These are phyloP conservation scores for Malurus melanocephalus DNA, from an alignment of 2,113 vertebrate genomes.

Conservation along the genomic window DNA sequence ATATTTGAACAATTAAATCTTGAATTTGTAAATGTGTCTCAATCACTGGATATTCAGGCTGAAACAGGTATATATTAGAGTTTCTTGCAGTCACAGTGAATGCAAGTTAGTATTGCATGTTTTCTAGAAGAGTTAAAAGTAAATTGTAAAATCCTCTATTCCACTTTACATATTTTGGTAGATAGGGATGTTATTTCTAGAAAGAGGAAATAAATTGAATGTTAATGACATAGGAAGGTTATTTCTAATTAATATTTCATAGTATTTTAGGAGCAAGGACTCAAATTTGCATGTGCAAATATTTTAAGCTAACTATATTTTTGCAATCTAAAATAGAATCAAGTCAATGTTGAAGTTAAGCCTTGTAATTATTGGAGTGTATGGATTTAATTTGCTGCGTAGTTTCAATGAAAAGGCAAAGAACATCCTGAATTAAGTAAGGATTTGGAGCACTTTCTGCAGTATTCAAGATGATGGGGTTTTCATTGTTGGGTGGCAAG, in stretches of 20 bases:
- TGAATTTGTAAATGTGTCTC: slow-evolving; percentile 71
- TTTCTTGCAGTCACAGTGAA: not conserved
- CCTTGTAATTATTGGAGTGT: not conserved
- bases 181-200: not conserved
- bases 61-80: slow-evolving; percentile 78
- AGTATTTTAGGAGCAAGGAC: not conserved
- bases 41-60: slow-evolving; percentile 69
- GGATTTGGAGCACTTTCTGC: not conserved
- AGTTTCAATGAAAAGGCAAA: not conserved
- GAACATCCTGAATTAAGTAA: not conserved
- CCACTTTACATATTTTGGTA: not conserved
- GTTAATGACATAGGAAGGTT: not conserved
- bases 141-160: not conserved
- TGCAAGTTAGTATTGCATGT: not conserved
- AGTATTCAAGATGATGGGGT: rapidly evolving
- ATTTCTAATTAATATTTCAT: not conserved
- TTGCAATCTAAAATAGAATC: not conserved
- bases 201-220: not conserved
- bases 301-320: not conserved
- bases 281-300: not conserved
- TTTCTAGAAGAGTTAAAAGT: not conserved
- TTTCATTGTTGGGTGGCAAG: not conserved
- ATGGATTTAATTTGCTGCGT: not conserved
- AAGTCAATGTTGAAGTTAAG: not conserved
- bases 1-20: slow-evolving; percentile 68